phyloP scores from a whole-genome alignment of 1,140 invertebrate species.

The Melanaphis sacchari region DNA sequence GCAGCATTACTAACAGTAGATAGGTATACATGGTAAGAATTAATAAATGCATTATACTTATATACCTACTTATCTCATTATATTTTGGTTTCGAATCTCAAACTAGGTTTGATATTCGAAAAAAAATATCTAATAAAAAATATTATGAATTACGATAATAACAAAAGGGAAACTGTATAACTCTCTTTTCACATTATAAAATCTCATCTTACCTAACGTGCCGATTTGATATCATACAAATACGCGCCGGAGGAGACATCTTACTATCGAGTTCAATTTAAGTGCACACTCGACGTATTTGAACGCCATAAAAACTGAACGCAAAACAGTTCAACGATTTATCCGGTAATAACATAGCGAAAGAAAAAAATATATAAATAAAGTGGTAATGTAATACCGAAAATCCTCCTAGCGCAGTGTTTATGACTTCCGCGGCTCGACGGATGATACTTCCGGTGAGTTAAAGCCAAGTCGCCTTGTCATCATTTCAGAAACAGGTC shows the following conservation, averaged over 20 bases:
- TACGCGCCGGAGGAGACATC: neutral
- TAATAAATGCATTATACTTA: neutral
- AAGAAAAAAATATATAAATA: neutral
- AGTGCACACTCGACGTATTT: slow-evolving; percentile 6
- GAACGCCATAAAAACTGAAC: slow-evolving; percentile 37
- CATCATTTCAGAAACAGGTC: slow-evolving; percentile 38
- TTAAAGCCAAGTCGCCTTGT: neutral
- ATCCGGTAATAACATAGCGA: neutral
- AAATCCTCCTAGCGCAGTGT: slow-evolving; percentile 26
- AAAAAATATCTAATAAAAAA: neutral
- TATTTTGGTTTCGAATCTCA: neutral
- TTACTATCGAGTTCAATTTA: slow-evolving; percentile 4
- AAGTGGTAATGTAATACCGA: slow-evolving; percentile 7
- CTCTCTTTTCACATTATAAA: neutral
- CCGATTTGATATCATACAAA: neutral
- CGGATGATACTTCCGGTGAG: slow-evolving; percentile 33
- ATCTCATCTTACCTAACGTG: neutral
- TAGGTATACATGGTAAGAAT: neutral
- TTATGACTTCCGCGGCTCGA: slow-evolving; percentile 29
- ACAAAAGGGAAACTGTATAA: neutral
- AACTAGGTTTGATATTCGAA: neutral
- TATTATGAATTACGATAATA: neutral
- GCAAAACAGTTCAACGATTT: slow-evolving; percentile 4
- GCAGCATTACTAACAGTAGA: neutral
- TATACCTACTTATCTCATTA: neutral